phyloP scores from a whole-genome alignment of 2,797 vertebrate species.

The Rhinatrema bivittatum region DNA sequence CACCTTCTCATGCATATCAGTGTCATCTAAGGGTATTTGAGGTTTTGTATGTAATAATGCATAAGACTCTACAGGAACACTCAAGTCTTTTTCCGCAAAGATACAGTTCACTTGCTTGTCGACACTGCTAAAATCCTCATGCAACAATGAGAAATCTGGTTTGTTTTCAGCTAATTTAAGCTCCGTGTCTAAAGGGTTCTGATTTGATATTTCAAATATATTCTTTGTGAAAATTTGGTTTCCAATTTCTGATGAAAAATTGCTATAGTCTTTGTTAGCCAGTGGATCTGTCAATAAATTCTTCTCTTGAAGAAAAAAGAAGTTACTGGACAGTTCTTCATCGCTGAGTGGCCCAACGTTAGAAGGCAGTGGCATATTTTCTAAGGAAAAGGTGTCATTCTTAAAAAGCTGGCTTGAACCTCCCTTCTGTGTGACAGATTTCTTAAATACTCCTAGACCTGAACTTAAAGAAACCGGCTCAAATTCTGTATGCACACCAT shows the following conservation, averaged over 20 bases:
- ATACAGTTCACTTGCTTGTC: constrained; percentile 47
- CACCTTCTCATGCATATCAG: constrained; percentile 39
- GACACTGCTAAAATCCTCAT: constrained; percentile 30
- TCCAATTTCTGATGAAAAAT: constrained; percentile 40
- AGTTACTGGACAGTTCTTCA: constrained; percentile 78
- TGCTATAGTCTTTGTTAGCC: constrained; percentile 25
- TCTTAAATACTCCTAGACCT: constrained; percentile 9
- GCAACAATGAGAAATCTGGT: constrained; percentile 36
- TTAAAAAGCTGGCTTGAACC: constrained; percentile 47
- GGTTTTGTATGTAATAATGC: too few species aligned
- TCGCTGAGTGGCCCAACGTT: constrained; percentile 49
- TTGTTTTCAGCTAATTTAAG: constrained; percentile 26
- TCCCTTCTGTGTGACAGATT: constrained; percentile 18
- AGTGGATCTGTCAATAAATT: constrained; percentile 64
- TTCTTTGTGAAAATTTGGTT: constrained; percentile 44
- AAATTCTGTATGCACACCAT: constrained; percentile 48
- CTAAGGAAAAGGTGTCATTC: constrained; percentile 44
- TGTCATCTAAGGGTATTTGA: constrained; percentile 58
- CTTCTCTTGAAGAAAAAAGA: constrained; percentile 80
- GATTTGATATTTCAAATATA: constrained; percentile 45
- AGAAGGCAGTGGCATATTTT: constrained; percentile 34
- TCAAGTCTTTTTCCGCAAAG: constrained; percentile 16
- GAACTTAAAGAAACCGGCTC: constrained; percentile 19
- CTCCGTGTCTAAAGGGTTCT: constrained; percentile 49
- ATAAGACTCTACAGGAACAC: constrained; percentile 28